Base-by-base conservation (phyloP, 1,140 invertebrate species). In the Euwallacea similis region DNA sequence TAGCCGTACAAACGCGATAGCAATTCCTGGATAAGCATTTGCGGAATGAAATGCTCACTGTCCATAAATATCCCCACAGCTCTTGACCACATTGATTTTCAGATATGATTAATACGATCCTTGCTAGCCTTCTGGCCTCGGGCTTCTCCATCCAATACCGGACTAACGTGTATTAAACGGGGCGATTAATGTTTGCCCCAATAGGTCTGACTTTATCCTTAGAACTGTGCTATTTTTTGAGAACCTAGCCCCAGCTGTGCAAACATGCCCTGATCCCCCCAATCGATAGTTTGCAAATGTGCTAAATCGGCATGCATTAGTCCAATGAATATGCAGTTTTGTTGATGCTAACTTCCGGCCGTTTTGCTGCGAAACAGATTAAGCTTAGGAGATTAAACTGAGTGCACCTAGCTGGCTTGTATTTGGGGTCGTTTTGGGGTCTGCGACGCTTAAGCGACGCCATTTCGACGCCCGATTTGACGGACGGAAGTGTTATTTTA, bases 291-390 rank as follows among this genome's bases (percentile, higher is more conserved):
- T 54, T 11, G 44, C 59, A 55, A 69, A 69, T 62, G 46, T 69
- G 66, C 46, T 69, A 69, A 69, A 69, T 69, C 66, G 66, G 46
- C 55, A 54, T 61, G 66, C 66, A 61, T 69, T 69, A 69, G 59
- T 55, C 41, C 59, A 54, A 69, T 69, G 66, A 69, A 69, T 69
- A 69, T 69, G 66, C 66, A 69, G 66, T 69, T 69, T 69, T 69
- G 66, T 69, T 69, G 59, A 61, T 61, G 66, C 66, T 62, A 61
- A 62, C 66, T 69, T 69, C 47, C 66, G 44, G 42, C 42, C 66
- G 46, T 69, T 69, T 69, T 61, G 58, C 55, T 61, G 21, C 62
- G 55, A 68, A 68, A 60, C 56, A 68, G 55, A 69, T 62, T 61
- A 59, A 43, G 66, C 66, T 66, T 66, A 66, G 42, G 42, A 56